Conservation (phyloP, 1,140 invertebrate species). For the Metaphire vulgaris region DNA sequence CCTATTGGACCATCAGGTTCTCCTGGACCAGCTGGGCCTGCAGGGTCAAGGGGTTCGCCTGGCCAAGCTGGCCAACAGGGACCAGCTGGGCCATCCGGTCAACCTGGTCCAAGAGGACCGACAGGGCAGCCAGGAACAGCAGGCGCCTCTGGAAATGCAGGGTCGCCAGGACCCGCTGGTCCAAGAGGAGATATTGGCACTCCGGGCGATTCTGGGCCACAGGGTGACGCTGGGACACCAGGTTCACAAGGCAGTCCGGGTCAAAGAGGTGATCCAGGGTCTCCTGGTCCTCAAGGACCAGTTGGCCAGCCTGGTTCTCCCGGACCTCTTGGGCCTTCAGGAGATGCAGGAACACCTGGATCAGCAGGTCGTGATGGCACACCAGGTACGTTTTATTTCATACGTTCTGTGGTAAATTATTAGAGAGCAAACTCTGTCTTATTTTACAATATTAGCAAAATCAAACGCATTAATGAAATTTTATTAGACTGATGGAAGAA, state of each 20-base stretch:
- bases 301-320: neutral
- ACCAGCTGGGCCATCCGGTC: neutral
- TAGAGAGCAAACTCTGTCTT: no score
- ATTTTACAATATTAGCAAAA: no score
- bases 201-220: slow-evolving; percentile 14
- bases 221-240: slow-evolving; percentile 17
- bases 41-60: neutral
- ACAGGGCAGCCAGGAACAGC: neutral
- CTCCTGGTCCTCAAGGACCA: slow-evolving; percentile 9
- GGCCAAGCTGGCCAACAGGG: neutral
- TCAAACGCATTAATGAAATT: no score
- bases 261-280: neutral
- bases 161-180: neutral
- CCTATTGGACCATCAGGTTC: slow-evolving; percentile 8
- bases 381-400: neutral
- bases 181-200: slow-evolving; percentile 2
- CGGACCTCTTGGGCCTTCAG: neutral
- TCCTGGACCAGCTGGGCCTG: neutral
- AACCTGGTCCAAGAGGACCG: neutral
- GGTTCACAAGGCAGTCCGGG: slow-evolving; percentile 16
- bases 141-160: neutral
- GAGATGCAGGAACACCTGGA: slow-evolving; percentile 10
- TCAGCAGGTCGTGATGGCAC: slow-evolving; percentile 5
- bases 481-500: no score
- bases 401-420: no score